A percentile compares a stretch with the other conserved stretches of the same genome.
Evolutionary conservation across 2,888 invertebrate genomes (phyloP).

Genomic region (Drosophila vallismaia): DNA sequence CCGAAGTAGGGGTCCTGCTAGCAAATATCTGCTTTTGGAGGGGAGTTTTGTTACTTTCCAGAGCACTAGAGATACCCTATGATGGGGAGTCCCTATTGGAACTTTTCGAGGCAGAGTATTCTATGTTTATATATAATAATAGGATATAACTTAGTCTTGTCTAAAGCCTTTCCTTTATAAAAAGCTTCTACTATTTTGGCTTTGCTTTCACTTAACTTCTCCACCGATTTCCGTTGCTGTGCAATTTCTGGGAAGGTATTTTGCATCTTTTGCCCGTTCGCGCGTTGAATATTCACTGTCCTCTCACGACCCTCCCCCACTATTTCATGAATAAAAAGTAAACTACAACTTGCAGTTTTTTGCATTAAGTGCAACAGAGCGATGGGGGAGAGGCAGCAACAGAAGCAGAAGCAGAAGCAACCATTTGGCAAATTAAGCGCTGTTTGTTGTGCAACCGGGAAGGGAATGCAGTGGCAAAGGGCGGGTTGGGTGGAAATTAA

Average conservation of each 20-base stretch:
- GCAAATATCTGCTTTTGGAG: conserved; percentile 28
- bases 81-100: too few species aligned
- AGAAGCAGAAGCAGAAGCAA: conserved; percentile 33
- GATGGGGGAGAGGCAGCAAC: background rate
- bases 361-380: conserved; percentile 32
- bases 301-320: conserved; percentile 21
- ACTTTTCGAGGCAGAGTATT: too few species aligned
- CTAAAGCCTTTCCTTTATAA: background rate
- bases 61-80: conserved; percentile 20
- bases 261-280: conserved; percentile 66
- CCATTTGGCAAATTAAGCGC: conserved; percentile 75
- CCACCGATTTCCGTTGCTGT: conserved; percentile 44
- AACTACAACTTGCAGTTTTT: conserved; percentile 52
- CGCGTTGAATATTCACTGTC: conserved; percentile 62
- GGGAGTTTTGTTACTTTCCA: conserved; percentile 57
- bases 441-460: conserved; percentile 69
- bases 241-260: conserved; percentile 69
- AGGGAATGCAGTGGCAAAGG: background rate
- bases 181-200: conserved; percentile 28
- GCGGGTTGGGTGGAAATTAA: conserved; percentile 52
- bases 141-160: background rate
- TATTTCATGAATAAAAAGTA: conserved; percentile 30
- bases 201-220: conserved; percentile 49
- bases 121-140: too few species aligned
- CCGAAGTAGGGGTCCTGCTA: background rate